Evolutionary conservation across 2,113 vertebrate genomes (phyloP), one percentile per base, ranked within the genome.

Genomic region (Cynocephalus volans): DNA sequence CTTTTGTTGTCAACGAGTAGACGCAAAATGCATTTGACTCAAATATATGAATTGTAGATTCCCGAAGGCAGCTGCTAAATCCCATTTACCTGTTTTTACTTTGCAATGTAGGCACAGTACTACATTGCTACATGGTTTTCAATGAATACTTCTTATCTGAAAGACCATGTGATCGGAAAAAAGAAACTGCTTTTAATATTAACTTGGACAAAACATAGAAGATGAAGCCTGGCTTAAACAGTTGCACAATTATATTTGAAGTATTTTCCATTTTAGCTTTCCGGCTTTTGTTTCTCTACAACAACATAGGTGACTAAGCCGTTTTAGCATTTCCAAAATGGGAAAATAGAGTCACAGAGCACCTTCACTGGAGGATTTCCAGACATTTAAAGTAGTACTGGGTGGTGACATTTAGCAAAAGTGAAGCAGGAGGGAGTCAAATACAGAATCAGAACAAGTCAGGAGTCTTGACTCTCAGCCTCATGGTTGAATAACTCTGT

Each of bases 251-350:
- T 88, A 88, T 88, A 94, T 67, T 92, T 94, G 79, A 96, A 88
- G n/a, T 73, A 95, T 95, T 97, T 97, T 97, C 89, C 83, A 69
- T 85, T 94, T 64, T 81, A 80, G 58, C 24, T 23, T 94, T 95
- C 45, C 70, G 96, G 18, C 41, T 90, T 96, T 96, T 56, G 24
- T 26, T 95, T 19, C 60, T 79, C 80, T 95, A 65, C 48, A 73
- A 33, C 65, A 80, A 62, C 45, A 56, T 77, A 70, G 62, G 83
- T 90, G 96, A 97, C 93, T 97, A 93, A 96, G 33, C 75, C 58
- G 58, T 81, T 75, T 67, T 84, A 92, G 86, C 36, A 58, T 96
- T 96, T 93, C 72, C 64, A 64, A 88, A 33, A 36, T n/a, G 31
- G 41, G 54, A 70, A 33, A 48, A 86, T 67, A 75, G 45, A 81